Percentiles rank a stretch among this genome's conserved stretches.
Evolutionary conservation across 2,797 vertebrate species (phyloP).

Genomic region (Rhinophrynus dorsalis): DNA sequence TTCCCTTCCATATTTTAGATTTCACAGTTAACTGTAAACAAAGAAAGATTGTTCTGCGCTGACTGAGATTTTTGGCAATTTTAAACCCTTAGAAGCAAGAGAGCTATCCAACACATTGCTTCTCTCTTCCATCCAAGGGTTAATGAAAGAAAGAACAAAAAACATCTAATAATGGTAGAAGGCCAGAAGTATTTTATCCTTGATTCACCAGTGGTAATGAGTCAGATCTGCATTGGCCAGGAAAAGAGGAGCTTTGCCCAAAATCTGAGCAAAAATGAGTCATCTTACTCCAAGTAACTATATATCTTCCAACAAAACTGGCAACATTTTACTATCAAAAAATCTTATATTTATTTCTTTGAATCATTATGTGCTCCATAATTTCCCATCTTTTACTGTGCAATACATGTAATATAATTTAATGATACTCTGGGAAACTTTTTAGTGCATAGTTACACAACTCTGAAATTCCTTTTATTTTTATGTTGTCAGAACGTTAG

Average conservation of each 20-base stretch:
- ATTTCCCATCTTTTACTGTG: slow-evolving; percentile 30
- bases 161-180: slow-evolving; percentile 65
- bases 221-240: slow-evolving; percentile 76
- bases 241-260: slow-evolving; percentile 72
- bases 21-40: slow-evolving; percentile 29
- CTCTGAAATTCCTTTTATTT: slow-evolving; percentile 14
- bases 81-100: no score
- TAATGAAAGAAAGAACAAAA: slow-evolving; percentile 60
- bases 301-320: slow-evolving; percentile 70
- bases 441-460: neutral
- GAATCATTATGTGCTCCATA: slow-evolving; percentile 56
- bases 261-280: slow-evolving; percentile 72
- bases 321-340: slow-evolving; percentile 63
- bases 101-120: no score
- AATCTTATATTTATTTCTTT: slow-evolving; percentile 59
- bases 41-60: slow-evolving; percentile 31
- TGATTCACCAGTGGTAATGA: slow-evolving; percentile 74
- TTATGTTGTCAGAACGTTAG: slow-evolving; percentile 7
- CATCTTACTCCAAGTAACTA: slow-evolving; percentile 73
- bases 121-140: no score
- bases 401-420: slow-evolving; percentile 30
- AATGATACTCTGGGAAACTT: slow-evolving; percentile 35
- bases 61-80: slow-evolving; percentile 14
- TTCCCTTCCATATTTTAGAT: slow-evolving; percentile 15
- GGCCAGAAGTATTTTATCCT: slow-evolving; percentile 72